phyloP scores from a whole-genome alignment of 35 echinoderm and acorn worm genomes.

The Patiria miniata region DNA sequence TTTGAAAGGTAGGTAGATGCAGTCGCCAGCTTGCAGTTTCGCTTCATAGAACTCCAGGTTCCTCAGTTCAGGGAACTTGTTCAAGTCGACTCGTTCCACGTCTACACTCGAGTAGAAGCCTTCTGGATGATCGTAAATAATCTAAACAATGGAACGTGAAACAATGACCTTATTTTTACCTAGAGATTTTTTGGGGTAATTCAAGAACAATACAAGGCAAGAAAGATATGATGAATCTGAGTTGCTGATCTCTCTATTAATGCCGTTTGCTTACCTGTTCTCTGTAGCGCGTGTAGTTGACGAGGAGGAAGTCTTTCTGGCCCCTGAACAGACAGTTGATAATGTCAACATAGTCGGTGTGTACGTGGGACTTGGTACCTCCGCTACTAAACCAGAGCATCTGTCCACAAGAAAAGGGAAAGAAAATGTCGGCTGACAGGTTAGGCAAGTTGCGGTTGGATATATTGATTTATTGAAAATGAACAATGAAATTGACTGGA shows the following conservation, averaged over 20 bases:
- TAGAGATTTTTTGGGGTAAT: too few species aligned
- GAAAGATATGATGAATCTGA: too few species aligned
- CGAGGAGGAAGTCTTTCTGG: conserved; percentile 15
- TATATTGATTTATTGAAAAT: too few species aligned
- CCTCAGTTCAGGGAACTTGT: conserved; percentile 63
- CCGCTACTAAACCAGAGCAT: conserved; percentile 40
- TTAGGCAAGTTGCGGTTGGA: too few species aligned
- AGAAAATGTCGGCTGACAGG: too few species aligned
- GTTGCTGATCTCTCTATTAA: too few species aligned
- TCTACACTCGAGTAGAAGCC: conserved; percentile 64
- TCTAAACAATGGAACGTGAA: too few species aligned
- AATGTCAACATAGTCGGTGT: conserved; percentile 13
- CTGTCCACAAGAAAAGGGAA: neutral
- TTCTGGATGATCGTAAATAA: conserved; percentile 47
- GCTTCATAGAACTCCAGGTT: conserved; percentile 76
- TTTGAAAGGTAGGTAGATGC: too few species aligned
- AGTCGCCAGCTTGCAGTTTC: conserved; percentile 67
- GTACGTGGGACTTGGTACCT: conserved; percentile 28
- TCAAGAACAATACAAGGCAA: too few species aligned
- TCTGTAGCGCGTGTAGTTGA: conserved; percentile 10
- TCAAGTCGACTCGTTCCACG: conserved; percentile 77
- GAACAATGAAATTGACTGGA: too few species aligned
- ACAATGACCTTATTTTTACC: too few species aligned
- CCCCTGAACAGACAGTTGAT: conserved; percentile 43
- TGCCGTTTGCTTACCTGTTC: conserved; percentile 5